Evolutionary conservation across 2,888 invertebrate genomes (phyloP).

Genomic region (Sesamia inferens): DNA sequence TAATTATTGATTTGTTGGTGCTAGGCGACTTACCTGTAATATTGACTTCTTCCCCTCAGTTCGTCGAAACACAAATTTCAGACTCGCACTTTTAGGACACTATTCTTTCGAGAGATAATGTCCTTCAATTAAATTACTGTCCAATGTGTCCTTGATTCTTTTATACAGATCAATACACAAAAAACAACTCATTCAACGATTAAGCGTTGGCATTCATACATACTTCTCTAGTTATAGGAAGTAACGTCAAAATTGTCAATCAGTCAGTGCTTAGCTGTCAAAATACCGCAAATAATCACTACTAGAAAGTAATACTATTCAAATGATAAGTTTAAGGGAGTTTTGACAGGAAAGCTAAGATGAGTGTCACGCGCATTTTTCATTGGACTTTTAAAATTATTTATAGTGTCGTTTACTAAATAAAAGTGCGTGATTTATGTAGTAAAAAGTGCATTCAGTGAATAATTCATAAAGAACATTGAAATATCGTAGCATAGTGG

Average conservation of each 20-base stretch:
- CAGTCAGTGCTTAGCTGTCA: conserved; percentile 31
- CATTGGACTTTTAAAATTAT: too few relatives aligned
- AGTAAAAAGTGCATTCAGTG: too few relatives aligned
- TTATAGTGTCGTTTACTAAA: too few relatives aligned
- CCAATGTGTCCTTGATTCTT: conserved; percentile 60
- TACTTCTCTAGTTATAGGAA: conserved; percentile 11
- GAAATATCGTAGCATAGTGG: too few relatives aligned
- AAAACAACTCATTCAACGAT: conserved; percentile 70
- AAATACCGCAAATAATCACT: conserved; percentile 6
- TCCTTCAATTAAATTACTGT: conserved; percentile 52
- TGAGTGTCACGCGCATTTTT: too few relatives aligned
- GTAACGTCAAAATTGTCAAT: conserved; percentile 47
- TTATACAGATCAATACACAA: conserved; percentile 73
- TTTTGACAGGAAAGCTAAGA: too few relatives aligned
- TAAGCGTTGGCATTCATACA: conserved; percentile 60
- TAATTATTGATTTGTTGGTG: conserved; percentile 47
- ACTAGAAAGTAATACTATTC: too few relatives aligned
- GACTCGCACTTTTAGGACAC: conserved; percentile 34
- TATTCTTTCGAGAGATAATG: conserved; percentile 36
- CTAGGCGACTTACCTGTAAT: conserved; percentile 50
- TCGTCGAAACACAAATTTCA: conserved; percentile 29
- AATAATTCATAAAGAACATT: too few relatives aligned
- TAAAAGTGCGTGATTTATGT: too few relatives aligned
- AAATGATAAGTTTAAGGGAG: too few relatives aligned
- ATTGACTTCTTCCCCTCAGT: conserved; percentile 36